phyloP scores from a whole-genome alignment of 2,888 invertebrate genomes.

The Phyto melanocephala region DNA sequence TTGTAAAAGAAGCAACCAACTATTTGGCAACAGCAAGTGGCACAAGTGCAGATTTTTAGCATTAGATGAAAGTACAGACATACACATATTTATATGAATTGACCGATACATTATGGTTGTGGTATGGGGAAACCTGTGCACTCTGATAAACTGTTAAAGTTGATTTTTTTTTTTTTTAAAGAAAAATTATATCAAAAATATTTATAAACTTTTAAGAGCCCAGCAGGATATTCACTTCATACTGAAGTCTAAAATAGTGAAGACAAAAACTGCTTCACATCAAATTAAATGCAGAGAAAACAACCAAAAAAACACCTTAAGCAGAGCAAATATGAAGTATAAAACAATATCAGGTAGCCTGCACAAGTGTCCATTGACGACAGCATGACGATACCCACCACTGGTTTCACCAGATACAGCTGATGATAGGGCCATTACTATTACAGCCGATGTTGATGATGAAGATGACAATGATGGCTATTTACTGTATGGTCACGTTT shows the following conservation, averaged over 20 bases:
- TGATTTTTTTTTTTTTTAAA: slow-evolving; percentile 14
- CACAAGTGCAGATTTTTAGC: slow-evolving; percentile 77
- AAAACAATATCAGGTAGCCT: slow-evolving; percentile 70
- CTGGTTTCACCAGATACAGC: slow-evolving; percentile 44
- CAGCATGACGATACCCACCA: slow-evolving; percentile 67
- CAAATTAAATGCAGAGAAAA: background rate
- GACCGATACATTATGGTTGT: slow-evolving; percentile 67
- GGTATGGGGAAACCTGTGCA: slow-evolving; percentile 19
- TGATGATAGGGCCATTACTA: slow-evolving; percentile 1
- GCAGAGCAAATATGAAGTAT: slow-evolving; percentile 37
- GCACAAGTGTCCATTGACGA: slow-evolving; percentile 75
- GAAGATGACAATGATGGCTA: slow-evolving; percentile 58
- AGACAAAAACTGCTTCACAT: slow-evolving; percentile 47
- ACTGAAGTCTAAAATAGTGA: slow-evolving; percentile 14
- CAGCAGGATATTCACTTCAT: slow-evolving; percentile 56
- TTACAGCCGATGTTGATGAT: slow-evolving; percentile 23
- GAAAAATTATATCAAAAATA: slow-evolving; percentile 15
- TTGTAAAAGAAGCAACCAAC: slow-evolving; percentile 18
- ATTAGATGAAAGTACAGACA: slow-evolving; percentile 72
- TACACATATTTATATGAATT: slow-evolving; percentile 74
- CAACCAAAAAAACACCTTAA: slow-evolving; percentile 2
- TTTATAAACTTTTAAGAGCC: slow-evolving; percentile 44
- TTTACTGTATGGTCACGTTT: slow-evolving; percentile 65
- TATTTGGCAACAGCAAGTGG: slow-evolving; percentile 67
- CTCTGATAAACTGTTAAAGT: slow-evolving; percentile 39